phyloP scores from a whole-genome alignment of 2,113 vertebrate genomes.

The Leucosticte australis region DNA sequence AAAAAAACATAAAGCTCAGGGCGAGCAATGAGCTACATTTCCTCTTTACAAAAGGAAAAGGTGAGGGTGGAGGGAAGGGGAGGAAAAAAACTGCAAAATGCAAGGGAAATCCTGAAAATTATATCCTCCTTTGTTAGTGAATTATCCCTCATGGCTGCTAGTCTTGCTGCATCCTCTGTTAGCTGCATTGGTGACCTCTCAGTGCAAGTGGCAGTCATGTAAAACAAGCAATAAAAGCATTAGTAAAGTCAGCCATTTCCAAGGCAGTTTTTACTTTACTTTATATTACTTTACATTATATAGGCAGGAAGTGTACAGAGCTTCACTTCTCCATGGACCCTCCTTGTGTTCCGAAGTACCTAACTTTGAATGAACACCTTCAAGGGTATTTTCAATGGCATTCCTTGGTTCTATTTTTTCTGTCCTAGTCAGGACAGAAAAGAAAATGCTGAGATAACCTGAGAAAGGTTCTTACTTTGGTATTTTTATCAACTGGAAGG shows the following conservation, averaged over 20 bases:
- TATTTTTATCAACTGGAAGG: neutral
- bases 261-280: neutral
- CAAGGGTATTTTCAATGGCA: neutral
- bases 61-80: fast-evolving
- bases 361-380: conserved; percentile 18
- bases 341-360: neutral
- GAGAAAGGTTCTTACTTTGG: neutral
- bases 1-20: neutral
- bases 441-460: neutral
- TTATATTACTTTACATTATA: neutral
- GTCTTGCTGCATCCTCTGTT: conserved; percentile 29
- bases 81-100: neutral
- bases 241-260: conserved; percentile 11
- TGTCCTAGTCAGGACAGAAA: neutral
- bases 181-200: neutral
- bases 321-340: neutral
- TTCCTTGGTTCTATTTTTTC: neutral
- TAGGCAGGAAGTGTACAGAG: neutral
- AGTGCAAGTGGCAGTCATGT: neutral
- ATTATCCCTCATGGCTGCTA: conserved; percentile 16
- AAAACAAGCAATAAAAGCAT: neutral
- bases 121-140: conserved; percentile 29
- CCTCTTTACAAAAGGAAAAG: neutral
- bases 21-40: neutral
- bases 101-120: conserved; percentile 1